phyloP scores from a whole-genome alignment of 2,797 vertebrate species.

The Hyperoplus lanceolatus region DNA sequence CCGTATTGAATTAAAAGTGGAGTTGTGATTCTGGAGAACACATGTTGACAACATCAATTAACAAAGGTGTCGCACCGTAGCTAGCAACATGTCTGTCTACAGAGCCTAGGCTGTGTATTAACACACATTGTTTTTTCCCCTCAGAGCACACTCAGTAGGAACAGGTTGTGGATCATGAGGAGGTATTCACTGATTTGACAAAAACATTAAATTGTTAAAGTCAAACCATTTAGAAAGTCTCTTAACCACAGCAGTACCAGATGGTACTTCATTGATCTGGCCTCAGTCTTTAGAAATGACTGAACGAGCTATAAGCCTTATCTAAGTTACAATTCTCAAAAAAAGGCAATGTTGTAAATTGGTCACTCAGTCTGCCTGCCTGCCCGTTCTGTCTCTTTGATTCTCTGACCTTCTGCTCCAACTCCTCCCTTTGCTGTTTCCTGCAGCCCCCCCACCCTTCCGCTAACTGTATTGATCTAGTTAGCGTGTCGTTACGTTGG shows the following conservation, averaged over 20 bases:
- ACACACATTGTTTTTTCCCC: too few species aligned
- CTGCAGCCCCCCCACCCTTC: constrained; percentile 43
- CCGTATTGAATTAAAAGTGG: neutral
- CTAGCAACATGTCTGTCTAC: too few species aligned
- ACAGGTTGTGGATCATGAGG: too few species aligned
- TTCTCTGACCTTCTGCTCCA: constrained; percentile 7
- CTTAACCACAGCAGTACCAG: neutral
- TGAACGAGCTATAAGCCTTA: neutral
- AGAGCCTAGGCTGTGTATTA: too few species aligned
- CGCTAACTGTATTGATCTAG: constrained; percentile 57
- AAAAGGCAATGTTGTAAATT: neutral
- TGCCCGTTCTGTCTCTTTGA: constrained; percentile 4
- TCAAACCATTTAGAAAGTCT: neutral
- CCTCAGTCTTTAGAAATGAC: neutral
- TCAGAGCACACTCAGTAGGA: too few species aligned
- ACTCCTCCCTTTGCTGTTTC: constrained; percentile 43
- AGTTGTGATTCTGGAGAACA: too few species aligned
- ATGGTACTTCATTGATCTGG: neutral
- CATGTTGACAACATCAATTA: too few species aligned
- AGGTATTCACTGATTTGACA: too few species aligned
- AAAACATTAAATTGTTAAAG: neutral
- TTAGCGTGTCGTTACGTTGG: constrained; percentile 30
- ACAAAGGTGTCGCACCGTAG: too few species aligned
- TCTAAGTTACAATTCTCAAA: neutral
- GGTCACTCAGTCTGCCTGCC: neutral